Conservation (phyloP, 2,888 invertebrate genomes). For the Chalcosyrphus nemorum region DNA sequence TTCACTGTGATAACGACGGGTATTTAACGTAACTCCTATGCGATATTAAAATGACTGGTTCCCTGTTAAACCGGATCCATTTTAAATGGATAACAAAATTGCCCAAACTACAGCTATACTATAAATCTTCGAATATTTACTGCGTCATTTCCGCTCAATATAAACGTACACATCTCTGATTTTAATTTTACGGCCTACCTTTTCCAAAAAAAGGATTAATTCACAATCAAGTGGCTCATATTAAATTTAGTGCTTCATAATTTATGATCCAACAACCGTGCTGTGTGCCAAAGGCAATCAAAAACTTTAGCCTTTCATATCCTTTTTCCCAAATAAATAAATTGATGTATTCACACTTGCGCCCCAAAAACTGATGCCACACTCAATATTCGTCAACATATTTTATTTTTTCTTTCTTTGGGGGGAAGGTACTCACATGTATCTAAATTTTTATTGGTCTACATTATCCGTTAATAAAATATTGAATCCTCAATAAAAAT, state of each 20-base stretch:
- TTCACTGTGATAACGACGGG: too few species aligned
- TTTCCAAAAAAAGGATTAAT: too few species aligned
- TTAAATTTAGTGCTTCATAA: background rate
- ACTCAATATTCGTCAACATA: background rate
- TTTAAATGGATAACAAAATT: too few species aligned
- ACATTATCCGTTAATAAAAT: conserved; percentile 29
- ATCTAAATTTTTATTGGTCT: background rate
- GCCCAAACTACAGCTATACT: too few species aligned
- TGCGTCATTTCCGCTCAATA: too few species aligned
- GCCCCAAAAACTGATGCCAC: background rate
- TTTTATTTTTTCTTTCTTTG: background rate
- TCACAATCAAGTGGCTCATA: background rate
- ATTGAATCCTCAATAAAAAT: conserved; percentile 17
- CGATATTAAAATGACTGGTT: too few species aligned
- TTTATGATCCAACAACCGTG: background rate
- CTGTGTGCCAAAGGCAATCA: background rate
- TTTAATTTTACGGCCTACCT: too few species aligned
- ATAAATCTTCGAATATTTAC: too few species aligned
- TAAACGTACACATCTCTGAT: too few species aligned
- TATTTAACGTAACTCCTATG: too few species aligned
- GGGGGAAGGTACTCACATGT: background rate
- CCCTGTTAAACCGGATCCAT: too few species aligned
- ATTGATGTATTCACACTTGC: background rate
- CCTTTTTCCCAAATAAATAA: background rate
- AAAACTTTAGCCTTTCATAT: background rate